Evolutionary conservation across 1,140 invertebrate genomes (phyloP).

Genomic region (Drosophila ananassae): DNA sequence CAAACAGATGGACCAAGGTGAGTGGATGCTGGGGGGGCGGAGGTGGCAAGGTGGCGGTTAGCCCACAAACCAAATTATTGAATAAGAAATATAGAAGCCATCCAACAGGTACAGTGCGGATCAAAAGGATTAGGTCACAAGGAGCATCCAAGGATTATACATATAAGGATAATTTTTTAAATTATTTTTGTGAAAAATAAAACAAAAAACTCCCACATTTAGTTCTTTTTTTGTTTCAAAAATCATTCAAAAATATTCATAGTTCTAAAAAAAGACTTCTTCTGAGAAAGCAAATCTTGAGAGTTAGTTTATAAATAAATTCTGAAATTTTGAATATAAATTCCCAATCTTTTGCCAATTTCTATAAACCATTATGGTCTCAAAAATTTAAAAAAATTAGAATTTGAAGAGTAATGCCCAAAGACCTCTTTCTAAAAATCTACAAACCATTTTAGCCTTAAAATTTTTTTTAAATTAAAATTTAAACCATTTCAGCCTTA

Average conservation of each 20-base stretch:
- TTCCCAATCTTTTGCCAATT: neutral
- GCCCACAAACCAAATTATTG: constrained; percentile 38
- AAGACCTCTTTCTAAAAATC: too few relatives aligned
- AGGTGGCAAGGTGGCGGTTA: constrained; percentile 1
- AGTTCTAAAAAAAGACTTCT: neutral
- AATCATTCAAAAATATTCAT: neutral
- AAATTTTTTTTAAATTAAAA: too few relatives aligned
- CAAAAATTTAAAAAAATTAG: too few relatives aligned
- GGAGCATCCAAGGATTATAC: neutral
- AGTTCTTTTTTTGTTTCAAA: neutral
- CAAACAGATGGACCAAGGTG: constrained; percentile 28
- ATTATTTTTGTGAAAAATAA: too few relatives aligned
- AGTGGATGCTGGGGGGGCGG: constrained; percentile 4
- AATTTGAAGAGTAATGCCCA: too few relatives aligned
- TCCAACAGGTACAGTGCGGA: constrained; percentile 19
- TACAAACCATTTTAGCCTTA: too few relatives aligned
- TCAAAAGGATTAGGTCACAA: neutral
- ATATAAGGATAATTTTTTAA: neutral
- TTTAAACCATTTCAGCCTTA: too few relatives aligned
- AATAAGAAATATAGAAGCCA: constrained; percentile 9
- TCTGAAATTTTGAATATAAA: too few relatives aligned
- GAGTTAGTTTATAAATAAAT: neutral
- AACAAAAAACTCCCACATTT: neutral
- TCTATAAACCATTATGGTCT: too few relatives aligned
- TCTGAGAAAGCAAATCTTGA: neutral